These are phyloP conservation scores for Melanotaenia boesemani DNA, from an alignment of 2,797 vertebrate genomes.

Conservation along the genomic window DNA sequence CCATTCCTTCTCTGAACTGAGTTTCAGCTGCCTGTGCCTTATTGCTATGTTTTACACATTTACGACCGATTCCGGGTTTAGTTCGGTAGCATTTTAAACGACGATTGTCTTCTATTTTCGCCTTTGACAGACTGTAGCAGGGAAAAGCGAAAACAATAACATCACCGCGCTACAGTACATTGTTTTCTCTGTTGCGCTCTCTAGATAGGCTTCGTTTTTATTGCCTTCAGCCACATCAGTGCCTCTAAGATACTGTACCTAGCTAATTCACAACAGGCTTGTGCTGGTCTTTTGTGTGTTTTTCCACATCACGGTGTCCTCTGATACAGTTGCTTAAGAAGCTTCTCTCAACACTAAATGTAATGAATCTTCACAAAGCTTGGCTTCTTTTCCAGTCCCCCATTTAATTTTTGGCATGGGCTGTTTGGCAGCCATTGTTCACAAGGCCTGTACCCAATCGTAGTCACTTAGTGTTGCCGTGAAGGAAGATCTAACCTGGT, in stretches of 20 bases:
- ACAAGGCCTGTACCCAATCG: constrained; percentile 68
- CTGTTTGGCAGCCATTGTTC: constrained; percentile 81
- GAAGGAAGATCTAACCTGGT: constrained; percentile 38
- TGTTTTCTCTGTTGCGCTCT: constrained; percentile 76
- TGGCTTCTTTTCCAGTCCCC: constrained; percentile 53
- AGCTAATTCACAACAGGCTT: constrained; percentile 48
- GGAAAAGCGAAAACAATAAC: constrained; percentile 75
- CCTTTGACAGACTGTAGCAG: constrained; percentile 40
- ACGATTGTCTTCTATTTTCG: constrained; percentile 8
- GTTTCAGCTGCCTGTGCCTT: constrained; percentile 40
- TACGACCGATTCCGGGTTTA: constrained; percentile 2
- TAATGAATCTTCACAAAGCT: constrained; percentile 37
- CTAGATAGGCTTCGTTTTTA: constrained; percentile 61
- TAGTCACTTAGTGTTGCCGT: constrained; percentile 47
- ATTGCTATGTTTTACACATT: constrained; percentile 9
- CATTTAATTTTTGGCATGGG: constrained; percentile 70
- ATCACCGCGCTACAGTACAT: constrained; percentile 68
- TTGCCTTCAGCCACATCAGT: constrained; percentile 68
- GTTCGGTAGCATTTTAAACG: constrained; percentile 24
- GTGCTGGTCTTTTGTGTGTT: neutral
- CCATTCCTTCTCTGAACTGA: constrained; percentile 70
- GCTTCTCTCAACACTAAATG: constrained; percentile 35
- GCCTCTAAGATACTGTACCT: constrained; percentile 53
- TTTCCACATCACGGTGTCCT: constrained; percentile 13
- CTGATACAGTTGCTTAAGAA: constrained; percentile 22